phyloP scores from a whole-genome alignment of 2,888 invertebrate genomes.

The Ariolimax columbianus region DNA sequence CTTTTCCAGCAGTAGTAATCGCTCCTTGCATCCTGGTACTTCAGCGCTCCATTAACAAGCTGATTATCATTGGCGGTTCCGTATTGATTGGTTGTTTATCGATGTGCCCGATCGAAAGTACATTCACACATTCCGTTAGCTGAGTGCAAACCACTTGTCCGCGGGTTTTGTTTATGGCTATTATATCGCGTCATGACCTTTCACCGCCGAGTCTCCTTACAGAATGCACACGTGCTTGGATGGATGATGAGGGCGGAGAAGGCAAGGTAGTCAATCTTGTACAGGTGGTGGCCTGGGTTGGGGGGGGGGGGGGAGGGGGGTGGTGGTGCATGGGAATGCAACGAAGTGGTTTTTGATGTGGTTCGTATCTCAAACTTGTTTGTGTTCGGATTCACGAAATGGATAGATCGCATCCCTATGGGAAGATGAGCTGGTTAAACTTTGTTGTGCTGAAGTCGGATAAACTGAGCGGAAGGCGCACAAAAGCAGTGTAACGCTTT shows the following conservation, averaged over 20 bases:
- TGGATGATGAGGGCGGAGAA: neutral
- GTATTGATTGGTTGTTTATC: neutral
- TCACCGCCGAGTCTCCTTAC: neutral
- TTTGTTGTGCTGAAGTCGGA: too few species aligned
- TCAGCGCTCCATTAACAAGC: neutral
- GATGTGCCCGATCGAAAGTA: slow-evolving; percentile 4
- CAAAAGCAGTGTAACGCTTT: too few species aligned
- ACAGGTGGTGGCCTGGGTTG: neutral
- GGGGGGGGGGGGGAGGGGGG: neutral
- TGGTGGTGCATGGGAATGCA: neutral
- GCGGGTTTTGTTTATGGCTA: neutral
- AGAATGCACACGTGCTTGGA: neutral
- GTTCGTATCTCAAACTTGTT: too few species aligned
- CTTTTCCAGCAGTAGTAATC: neutral
- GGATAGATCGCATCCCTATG: too few species aligned
- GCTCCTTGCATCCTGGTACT: neutral
- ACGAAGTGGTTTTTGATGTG: too few species aligned
- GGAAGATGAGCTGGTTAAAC: too few species aligned
- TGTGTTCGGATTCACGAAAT: too few species aligned
- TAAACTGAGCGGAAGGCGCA: too few species aligned
- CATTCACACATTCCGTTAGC: too few species aligned
- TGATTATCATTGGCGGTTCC: neutral
- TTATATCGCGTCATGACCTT: neutral
- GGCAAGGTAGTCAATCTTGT: neutral
- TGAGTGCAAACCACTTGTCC: slow-evolving; percentile 17